phyloP scores from a whole-genome alignment of 2,888 invertebrate species.

The Drosophila yooni region DNA sequence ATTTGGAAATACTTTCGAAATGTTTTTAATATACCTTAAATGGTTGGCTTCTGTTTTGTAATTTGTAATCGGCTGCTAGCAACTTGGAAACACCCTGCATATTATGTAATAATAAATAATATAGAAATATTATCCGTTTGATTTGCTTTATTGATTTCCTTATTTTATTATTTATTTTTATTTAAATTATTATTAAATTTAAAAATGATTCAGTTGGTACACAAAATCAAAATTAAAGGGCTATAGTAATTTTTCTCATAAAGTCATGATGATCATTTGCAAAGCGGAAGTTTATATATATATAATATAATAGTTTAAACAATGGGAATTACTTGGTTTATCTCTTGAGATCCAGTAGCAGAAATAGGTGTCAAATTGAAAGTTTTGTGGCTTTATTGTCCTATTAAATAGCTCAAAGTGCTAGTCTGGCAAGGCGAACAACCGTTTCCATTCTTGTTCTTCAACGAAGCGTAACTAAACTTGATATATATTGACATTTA shows the following conservation, averaged over 20 bases:
- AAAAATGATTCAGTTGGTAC: not conserved
- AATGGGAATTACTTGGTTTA: not conserved
- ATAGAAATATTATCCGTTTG: not conserved
- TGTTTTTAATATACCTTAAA: not conserved
- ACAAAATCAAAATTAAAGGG: no score
- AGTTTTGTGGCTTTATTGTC: not conserved
- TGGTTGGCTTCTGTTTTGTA: constrained; percentile 5
- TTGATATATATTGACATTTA: constrained; percentile 20
- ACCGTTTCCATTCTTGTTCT: constrained; percentile 25
- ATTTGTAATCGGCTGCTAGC: not conserved
- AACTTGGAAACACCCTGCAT: not conserved
- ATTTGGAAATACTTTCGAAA: not conserved
- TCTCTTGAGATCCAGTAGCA: not conserved
- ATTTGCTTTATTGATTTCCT: not conserved
- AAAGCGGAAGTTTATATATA: not conserved
- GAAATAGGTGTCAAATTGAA: not conserved
- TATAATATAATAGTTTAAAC: no score
- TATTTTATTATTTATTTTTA: not conserved
- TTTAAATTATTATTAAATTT: no score
- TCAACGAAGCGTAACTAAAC: constrained; percentile 68
- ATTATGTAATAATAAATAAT: not conserved
- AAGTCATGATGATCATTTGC: not conserved
- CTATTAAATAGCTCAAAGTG: not conserved
- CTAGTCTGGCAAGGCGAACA: not conserved
- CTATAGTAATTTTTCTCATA: not conserved